A percentile compares a stretch with the other conserved stretches of the same genome.
Evolutionary conservation across 2,797 vertebrate species (phyloP).

Genomic region (Acanthis flammea): DNA sequence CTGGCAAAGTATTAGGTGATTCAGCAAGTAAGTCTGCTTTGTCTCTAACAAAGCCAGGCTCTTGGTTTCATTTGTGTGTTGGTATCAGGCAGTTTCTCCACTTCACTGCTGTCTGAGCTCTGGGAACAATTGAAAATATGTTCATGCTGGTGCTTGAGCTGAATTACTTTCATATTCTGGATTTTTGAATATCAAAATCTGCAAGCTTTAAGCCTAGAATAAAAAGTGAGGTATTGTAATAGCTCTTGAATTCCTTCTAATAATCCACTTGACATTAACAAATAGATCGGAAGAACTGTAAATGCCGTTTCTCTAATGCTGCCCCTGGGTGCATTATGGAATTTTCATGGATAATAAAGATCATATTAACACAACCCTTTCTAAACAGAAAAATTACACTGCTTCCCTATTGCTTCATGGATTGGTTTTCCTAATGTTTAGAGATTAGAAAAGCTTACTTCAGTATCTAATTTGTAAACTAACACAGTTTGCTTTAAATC

Average conservation of each 20-base stretch:
- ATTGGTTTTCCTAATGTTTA: not conserved
- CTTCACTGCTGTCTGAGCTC: not conserved
- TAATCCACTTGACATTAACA: conserved; percentile 10
- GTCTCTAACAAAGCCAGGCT: not conserved
- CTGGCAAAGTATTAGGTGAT: not conserved
- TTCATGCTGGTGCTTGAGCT: not conserved
- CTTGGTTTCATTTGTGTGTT: not conserved
- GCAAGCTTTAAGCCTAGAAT: not conserved
- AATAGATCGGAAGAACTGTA: not conserved
- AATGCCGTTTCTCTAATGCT: not conserved
- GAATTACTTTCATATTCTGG: not conserved
- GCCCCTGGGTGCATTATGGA: not conserved
- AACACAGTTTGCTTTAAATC: not conserved
- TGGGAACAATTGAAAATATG: not conserved
- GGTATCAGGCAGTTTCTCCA: not conserved
- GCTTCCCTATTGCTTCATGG: not conserved
- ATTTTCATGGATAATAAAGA: not conserved
- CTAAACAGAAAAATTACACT: not conserved
- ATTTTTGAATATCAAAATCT: not conserved
- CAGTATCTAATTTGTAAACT: conserved; percentile 5
- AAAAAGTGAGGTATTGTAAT: not conserved
- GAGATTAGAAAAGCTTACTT: not conserved
- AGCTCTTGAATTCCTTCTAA: not conserved
- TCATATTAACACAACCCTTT: not conserved
- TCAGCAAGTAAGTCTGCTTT: not conserved